phyloP scores from a whole-genome alignment of 2,113 vertebrate genomes.

The Psophia crepitans region DNA sequence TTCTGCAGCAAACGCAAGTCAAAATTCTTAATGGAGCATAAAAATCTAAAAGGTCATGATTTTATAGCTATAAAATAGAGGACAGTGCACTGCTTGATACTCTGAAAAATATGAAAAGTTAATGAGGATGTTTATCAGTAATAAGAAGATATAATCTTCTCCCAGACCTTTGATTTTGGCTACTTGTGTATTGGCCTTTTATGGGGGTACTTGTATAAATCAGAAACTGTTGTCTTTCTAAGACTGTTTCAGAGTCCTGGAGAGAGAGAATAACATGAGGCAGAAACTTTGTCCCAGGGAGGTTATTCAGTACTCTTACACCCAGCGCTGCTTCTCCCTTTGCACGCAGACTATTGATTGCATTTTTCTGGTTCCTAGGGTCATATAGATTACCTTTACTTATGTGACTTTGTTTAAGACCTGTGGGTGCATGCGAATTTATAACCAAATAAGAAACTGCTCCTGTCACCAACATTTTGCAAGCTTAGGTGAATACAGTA shows the following conservation, averaged over 20 bases:
- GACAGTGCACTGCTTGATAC: neutral
- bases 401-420: neutral
- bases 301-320: neutral
- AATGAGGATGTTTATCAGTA: neutral
- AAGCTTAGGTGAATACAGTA: neutral
- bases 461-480: neutral
- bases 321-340: neutral
- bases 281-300: neutral
- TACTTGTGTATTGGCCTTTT: neutral
- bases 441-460: neutral
- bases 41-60: constrained; percentile 21
- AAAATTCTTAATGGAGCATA: constrained; percentile 19
- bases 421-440: neutral
- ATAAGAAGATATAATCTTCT: neutral
- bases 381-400: neutral
- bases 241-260: neutral
- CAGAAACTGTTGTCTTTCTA: neutral
- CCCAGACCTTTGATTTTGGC: neutral
- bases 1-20: constrained; percentile 5
- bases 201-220: neutral
- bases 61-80: neutral
- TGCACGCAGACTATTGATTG: neutral
- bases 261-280: neutral
- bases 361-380: neutral
- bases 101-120: constrained; percentile 27